A percentile compares a stretch with the other conserved stretches of the same genome.
Conservation (phyloP, 2,888 invertebrate genomes). For the Volucella inanis region DNA sequence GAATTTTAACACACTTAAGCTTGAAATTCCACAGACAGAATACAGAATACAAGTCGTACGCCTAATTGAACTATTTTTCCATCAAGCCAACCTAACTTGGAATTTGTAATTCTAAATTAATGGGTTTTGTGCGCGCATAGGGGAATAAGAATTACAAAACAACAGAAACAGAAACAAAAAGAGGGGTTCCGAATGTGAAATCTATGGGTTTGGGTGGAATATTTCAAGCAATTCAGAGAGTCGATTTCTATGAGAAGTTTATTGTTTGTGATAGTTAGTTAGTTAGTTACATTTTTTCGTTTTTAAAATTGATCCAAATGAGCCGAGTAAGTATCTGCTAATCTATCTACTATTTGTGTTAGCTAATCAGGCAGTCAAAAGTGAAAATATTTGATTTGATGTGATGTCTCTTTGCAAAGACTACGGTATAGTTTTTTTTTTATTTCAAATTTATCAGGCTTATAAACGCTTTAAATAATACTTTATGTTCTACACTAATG, state of each 20-base stretch:
- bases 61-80: slow-evolving; percentile 62
- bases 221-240: not conserved
- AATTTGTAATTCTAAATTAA: slow-evolving; percentile 58
- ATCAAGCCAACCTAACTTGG: slow-evolving; percentile 30
- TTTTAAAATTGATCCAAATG: no score
- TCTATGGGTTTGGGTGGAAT: slow-evolving; percentile 17
- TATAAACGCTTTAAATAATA: no score
- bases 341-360: no score
- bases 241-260: slow-evolving; percentile 19
- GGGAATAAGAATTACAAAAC: slow-evolving; percentile 24
- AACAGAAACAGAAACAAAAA: not conserved
- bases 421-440: no score
- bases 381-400: no score
- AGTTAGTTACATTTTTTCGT: not conserved
- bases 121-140: slow-evolving; percentile 30
- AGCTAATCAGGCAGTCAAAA: no score
- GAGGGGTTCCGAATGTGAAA: slow-evolving; percentile 18
- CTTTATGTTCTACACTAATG: no score
- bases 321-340: no score
- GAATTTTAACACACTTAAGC: slow-evolving; percentile 64
- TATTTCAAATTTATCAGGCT: no score
- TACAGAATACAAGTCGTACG: slow-evolving; percentile 5
- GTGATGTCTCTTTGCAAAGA: no score
- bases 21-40: slow-evolving; percentile 57
- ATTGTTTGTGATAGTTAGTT: slow-evolving; percentile 2